Conservation (phyloP, 2,797 vertebrate species). For the Heterohyrax brucei region DNA sequence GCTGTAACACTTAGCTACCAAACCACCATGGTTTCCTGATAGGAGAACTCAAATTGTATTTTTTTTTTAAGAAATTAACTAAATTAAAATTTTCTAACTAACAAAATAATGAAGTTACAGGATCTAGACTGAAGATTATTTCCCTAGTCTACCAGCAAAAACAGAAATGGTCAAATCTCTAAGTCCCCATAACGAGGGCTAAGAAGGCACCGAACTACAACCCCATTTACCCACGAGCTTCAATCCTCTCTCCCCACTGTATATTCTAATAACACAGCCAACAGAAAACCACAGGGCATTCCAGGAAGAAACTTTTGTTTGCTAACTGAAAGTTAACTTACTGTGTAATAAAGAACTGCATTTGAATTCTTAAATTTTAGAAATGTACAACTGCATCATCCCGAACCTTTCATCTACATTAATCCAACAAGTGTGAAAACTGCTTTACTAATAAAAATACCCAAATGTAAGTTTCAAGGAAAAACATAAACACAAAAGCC, state of each 20-base stretch:
- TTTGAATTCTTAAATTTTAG: slow-evolving; percentile 29
- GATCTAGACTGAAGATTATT: background rate
- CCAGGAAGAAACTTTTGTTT: background rate
- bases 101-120: background rate
- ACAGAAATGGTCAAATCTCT: background rate
- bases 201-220: slow-evolving; percentile 57
- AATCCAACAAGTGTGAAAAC: background rate
- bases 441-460: slow-evolving; percentile 31
- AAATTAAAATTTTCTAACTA: slow-evolving; percentile 26
- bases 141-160: background rate
- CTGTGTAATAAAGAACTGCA: background rate
- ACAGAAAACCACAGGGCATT: background rate
- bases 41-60: background rate
- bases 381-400: background rate
- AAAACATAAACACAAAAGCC: slow-evolving; percentile 18
- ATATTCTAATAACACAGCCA: background rate
- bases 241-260: background rate
- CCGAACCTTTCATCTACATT: background rate
- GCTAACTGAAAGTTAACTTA: slow-evolving; percentile 21
- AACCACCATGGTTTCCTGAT: no score
- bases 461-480: background rate
- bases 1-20: no score
- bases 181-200: background rate
- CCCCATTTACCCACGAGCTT: background rate
- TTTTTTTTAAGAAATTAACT: slow-evolving; percentile 26